These are phyloP conservation scores for Orycteropus afer DNA, from an alignment of 2,113 vertebrate genomes.

Conservation along the genomic window DNA sequence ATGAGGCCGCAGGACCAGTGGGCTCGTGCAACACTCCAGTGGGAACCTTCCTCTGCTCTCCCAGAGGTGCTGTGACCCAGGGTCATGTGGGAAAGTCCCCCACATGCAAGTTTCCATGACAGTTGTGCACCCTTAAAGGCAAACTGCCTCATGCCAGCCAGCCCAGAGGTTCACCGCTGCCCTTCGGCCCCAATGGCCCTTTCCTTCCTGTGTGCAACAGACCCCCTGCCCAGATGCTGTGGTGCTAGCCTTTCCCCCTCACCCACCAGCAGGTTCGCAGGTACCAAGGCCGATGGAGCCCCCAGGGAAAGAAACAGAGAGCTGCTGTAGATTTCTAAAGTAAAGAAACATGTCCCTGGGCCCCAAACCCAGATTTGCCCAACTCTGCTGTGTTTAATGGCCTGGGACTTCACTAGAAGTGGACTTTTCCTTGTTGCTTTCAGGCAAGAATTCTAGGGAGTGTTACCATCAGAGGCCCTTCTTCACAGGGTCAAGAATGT, in stretches of 20 bases:
- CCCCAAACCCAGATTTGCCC: background rate
- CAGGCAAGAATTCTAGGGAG: slow-evolving; percentile 21
- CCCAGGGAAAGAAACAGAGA: background rate
- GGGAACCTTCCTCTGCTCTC: background rate
- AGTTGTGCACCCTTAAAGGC: slow-evolving; percentile 3
- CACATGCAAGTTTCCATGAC: background rate
- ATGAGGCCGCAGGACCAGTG: background rate
- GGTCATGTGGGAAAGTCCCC: background rate
- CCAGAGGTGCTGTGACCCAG: slow-evolving; percentile 8
- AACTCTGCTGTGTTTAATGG: background rate
- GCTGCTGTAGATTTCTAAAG: background rate
- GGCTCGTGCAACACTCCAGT: background rate
- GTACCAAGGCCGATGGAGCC: background rate
- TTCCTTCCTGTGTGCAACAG: background rate
- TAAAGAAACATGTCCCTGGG: background rate
- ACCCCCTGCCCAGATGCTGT: background rate
- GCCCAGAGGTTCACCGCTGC: background rate
- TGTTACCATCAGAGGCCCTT: background rate
- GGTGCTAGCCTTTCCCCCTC: slow-evolving; percentile 65
- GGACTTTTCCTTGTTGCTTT: background rate
- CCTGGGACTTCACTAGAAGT: background rate
- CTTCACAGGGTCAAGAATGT: background rate
- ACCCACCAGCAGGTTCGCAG: background rate
- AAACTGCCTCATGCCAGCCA: slow-evolving; percentile 14
- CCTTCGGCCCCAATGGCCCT: background rate